Base-by-base conservation (phyloP, 2,113 vertebrate genomes). In the Corythoichthys haematopterus region DNA sequence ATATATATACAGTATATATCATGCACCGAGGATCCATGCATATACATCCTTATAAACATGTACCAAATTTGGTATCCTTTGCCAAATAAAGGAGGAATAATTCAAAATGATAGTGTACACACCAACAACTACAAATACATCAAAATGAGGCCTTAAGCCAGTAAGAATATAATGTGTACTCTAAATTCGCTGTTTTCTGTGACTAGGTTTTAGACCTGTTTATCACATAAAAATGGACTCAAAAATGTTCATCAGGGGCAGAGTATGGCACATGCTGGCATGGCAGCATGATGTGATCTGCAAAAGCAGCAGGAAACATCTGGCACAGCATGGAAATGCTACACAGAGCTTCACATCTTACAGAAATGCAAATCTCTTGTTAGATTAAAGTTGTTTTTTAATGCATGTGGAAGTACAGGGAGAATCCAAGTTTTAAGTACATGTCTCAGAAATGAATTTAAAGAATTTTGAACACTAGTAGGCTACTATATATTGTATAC, bases 291-390 rank as follows among this genome's bases (percentile, higher is more conserved):
- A 47, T 53, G 61, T 56, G 60, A n/a, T 58, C 71, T 64, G 75
- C 50, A 77, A 65, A 66, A 79, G 58, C 77, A 81, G 72, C 77
- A 75, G 79, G 78, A 80, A 64, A 58, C n/a, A 62, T 38, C 63
- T 72, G 78, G 79, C 79, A 78, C 50, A 79, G 66, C 66, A 74
- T 57, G 65, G 71, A 57, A 68, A 37, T 62, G 66, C 35, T 53
- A 20, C 67, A 47, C 56, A 2, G 13, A 76, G 71, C 68, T 76
- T 64, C 40, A 63, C 56, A 1, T 69, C 57, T 51, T 64, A 70
- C 55, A 55, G 64, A 58, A 65, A 77, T 69, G n/a, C 63, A 55
- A 67, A 68, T 52, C 74, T 61, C 66, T 63, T 13, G 10, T 68
- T 58, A 46, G 55, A 48, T 15, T 68, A 67, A 45, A 74, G 50